Base-by-base conservation (phyloP, 2,113 vertebrate species). In the Taxidea taxus region DNA sequence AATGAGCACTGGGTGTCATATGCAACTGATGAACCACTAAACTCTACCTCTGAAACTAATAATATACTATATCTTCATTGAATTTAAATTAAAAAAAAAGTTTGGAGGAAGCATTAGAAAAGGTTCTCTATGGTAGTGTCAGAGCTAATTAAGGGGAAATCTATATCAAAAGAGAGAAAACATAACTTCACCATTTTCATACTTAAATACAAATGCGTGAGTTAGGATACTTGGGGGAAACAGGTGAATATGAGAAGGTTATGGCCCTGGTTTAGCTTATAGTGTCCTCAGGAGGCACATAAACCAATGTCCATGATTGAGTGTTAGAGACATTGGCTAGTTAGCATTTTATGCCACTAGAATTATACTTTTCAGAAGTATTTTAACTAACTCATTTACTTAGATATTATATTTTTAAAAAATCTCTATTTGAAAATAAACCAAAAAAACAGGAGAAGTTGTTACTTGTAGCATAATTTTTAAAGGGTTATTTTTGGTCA, bases 341-440 rank as follows among this genome's bases (percentile, higher is more conserved):
- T 56, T 77, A 62, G 25, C 34, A 44, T 80, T 91, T 92, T 62
- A 27, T 93, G n/a, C 39, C 58, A 20, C 37, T 18, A n/a, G 2
- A 51, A 49, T 95, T 87, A 84, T 54, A 56, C 39, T 62, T 90
- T 89, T 94, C 68, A 87, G 70, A 87, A 93, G n/a, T 64, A 94
- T 75, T 47, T 95, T n/a, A 75, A 84, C 4, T 47, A 75, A 95
- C 2, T 16, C 21, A 89, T 47, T 95, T 87, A 85, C 42, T 77
- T 68, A 56, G 39, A 47, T 64, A 56, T 56, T 49, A 29, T 31
- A 49, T 82, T 44, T 31, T 20, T 34, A 70, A 74, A 49, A 49
- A n/a, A 10, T 12, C 42, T 8, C 31, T 81, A 51, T 72, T 91
- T 93, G 70, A 80, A 87, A 97, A 47, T 47, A 66, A 51, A 62